A percentile compares a stretch with the other conserved stretches of the same genome.
phyloP scores from a whole-genome alignment of 1,140 invertebrate genomes.

The Dermatophagoides farinae region DNA sequence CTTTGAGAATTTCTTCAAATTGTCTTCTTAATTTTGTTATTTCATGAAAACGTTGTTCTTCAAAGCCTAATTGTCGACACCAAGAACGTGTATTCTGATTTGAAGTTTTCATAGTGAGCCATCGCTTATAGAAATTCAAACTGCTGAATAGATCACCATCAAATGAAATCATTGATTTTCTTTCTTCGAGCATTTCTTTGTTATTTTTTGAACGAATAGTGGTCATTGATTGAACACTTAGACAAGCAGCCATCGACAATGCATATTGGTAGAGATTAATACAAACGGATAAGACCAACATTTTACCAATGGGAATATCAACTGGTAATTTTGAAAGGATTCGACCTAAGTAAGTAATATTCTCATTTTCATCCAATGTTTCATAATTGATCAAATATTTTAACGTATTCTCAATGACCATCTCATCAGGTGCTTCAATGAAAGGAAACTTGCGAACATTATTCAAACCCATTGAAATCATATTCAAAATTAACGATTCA shows the following conservation, averaged over 20 bases:
- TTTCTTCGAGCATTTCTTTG: slow-evolving; percentile 46
- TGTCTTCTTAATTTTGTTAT: slow-evolving; percentile 76
- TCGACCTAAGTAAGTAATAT: slow-evolving; percentile 69
- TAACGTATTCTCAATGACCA: slow-evolving; percentile 67
- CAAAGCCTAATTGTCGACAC: slow-evolving; percentile 65
- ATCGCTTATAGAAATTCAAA: slow-evolving; percentile 67
- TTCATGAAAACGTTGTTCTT: slow-evolving; percentile 91
- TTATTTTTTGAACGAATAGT: slow-evolving; percentile 70
- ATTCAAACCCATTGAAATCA: slow-evolving; percentile 81
- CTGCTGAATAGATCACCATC: slow-evolving; percentile 89
- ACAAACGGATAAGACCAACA: slow-evolving; percentile 29
- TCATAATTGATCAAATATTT: slow-evolving; percentile 68
- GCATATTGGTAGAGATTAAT: slow-evolving; percentile 44
- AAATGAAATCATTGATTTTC: slow-evolving; percentile 63
- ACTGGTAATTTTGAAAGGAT: slow-evolving; percentile 73
- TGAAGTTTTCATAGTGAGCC: slow-evolving; percentile 50
- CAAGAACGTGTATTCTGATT: slow-evolving; percentile 41
- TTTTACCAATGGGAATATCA: slow-evolving; percentile 85
- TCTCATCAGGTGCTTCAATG: slow-evolving; percentile 57
- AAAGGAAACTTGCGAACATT: slow-evolving; percentile 85
- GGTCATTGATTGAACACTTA: slow-evolving; percentile 82
- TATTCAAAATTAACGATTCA: slow-evolving; percentile 73
- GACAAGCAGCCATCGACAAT: slow-evolving; percentile 64
- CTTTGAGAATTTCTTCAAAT: slow-evolving; percentile 52
- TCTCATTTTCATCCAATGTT: slow-evolving; percentile 42